These are phyloP conservation scores for Irena cyanogastra DNA, from an alignment of 2,113 vertebrate species.

Conservation along the genomic window DNA sequence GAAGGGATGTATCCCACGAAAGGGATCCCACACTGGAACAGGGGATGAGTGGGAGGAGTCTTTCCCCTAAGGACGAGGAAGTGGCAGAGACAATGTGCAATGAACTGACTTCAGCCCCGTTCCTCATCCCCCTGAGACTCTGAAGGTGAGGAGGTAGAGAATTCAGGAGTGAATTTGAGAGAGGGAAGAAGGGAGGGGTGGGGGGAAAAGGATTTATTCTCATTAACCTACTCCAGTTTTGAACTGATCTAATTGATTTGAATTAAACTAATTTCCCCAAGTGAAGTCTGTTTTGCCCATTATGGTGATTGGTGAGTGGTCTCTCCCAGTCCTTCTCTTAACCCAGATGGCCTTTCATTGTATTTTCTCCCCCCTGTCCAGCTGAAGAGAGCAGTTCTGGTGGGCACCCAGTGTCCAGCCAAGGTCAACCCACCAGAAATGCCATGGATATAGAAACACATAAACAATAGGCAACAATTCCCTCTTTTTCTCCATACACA, in stretches of 20 bases:
- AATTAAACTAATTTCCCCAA: not conserved
- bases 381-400: accelerated
- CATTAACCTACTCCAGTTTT: not conserved
- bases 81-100: accelerated
- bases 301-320: not conserved
- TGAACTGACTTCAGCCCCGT: not conserved
- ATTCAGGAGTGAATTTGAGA: not conserved
- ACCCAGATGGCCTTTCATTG: accelerated
- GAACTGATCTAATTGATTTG: not conserved
- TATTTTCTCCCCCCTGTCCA: not conserved
- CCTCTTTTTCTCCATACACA: not conserved
- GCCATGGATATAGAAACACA: not conserved
- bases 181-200: not conserved
- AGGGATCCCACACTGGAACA: accelerated
- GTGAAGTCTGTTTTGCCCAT: not conserved
- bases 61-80: not conserved
- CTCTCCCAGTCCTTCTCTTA: not conserved
- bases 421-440: not conserved
- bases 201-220: not conserved
- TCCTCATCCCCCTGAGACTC: not conserved
- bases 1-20: not conserved
- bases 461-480: not conserved
- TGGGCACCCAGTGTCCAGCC: not conserved
- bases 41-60: not conserved
- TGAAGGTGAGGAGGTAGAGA: not conserved